Conservation (phyloP, 2,888 invertebrate species). For the Papilio protenor region DNA sequence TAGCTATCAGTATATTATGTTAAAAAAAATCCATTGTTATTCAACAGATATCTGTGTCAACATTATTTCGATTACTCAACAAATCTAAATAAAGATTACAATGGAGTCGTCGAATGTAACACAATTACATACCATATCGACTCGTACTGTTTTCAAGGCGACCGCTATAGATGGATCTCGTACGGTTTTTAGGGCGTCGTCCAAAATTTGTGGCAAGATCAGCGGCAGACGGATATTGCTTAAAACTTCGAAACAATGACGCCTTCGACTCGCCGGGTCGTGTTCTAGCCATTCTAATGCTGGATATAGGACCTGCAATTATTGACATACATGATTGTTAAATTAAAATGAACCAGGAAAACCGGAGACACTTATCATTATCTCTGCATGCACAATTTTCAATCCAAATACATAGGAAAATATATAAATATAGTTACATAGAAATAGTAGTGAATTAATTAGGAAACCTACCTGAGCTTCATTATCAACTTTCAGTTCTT, state of each 20-base stretch:
- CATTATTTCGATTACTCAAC: conserved; percentile 5
- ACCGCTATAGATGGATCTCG: conserved; percentile 92
- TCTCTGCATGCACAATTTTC: background rate
- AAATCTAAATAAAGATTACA: conserved; percentile 26
- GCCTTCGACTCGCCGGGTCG: conserved; percentile 89
- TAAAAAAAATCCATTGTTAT: background rate
- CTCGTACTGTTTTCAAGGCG: conserved; percentile 91
- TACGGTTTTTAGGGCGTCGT: conserved; percentile 90
- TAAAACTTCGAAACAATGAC: conserved; percentile 94
- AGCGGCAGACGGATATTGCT: conserved; percentile 92
- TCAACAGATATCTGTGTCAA: background rate
- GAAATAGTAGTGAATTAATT: background rate
- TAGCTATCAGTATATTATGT: background rate
- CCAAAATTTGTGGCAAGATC: conserved; percentile 91
- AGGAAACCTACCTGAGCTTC: conserved; percentile 89
- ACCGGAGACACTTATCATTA: too few relatives aligned
- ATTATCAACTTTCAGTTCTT: conserved; percentile 93
- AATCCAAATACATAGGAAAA: background rate
- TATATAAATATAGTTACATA: background rate
- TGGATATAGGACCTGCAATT: conserved; percentile 89
- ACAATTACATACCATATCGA: conserved; percentile 85
- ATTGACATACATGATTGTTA: too few relatives aligned
- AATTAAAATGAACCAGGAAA: too few relatives aligned
- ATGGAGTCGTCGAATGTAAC: conserved; percentile 4
- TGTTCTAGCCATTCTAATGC: conserved; percentile 95